Evolutionary conservation across 2,113 vertebrate species (phyloP), one percentile per base, ranked within the genome.

Genomic region (Theristicus caerulescens): DNA sequence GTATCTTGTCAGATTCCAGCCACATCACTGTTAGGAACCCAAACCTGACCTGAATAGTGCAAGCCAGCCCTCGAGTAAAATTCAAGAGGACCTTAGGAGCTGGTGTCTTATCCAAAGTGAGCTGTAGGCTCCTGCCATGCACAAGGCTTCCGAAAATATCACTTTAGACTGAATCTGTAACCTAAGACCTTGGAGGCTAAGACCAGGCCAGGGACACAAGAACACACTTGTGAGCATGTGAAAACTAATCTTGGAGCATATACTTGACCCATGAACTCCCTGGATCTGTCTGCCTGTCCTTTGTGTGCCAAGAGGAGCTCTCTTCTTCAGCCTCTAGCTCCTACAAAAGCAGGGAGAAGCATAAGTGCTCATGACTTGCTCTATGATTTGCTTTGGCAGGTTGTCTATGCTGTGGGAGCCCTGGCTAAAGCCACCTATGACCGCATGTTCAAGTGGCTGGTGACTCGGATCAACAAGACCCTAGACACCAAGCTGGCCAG

Each of bases 401-500:
- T 99, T 92, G 98, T 98, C 61, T 99, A 99, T 16, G 98, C 99
- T 0, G 99, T 99, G 40, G 99, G 99, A 31, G 99, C 99, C 86
- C 97, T 99, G 97, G 99, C 99, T 82, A 99, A 99, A 98, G 99
- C 99, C 86, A 99, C 99, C 7, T 99, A 99, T 2, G 99, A 99
- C 65, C 98, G 99, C 44, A 99, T 99, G 98, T 99, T 99, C 97
- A 99, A 99, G 91, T 99, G 99, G 99, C 94, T 99, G 69, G 99
- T 99, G 86, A 94, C 98, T 22, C 98, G 99, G 36, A 99, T 99
- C 97, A 99, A 99, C 97, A 99, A 96, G 97, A 99, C 99, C 9
- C 96, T 99, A 91, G 99, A 99, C 97, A 99, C 99, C 46, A 98
- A 98, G 69, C 97, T 99, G 93, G 98, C 99, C 86, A 98, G 99